A percentile compares a stretch with the other conserved stretches of the same genome.
phyloP scores from a whole-genome alignment of 2,888 invertebrate genomes.

The Hypsopygia costalis region DNA sequence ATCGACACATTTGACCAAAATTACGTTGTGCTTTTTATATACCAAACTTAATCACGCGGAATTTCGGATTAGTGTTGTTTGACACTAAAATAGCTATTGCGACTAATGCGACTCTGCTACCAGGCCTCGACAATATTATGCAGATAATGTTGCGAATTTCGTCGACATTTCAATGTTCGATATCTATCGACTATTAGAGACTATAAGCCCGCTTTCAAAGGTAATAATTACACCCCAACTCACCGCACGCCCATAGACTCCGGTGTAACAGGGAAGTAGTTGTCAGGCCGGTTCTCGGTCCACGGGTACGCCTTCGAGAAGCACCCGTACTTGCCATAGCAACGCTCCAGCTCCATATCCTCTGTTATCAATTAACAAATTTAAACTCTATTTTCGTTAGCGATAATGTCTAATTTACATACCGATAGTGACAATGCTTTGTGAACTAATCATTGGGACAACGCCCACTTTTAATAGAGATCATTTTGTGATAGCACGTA shows the following conservation, averaged over 20 bases:
- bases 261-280: slow-evolving; percentile 87
- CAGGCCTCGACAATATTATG: too few relatives aligned
- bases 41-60: too few relatives aligned
- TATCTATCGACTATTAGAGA: background rate
- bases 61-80: too few relatives aligned
- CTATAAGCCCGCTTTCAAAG: background rate
- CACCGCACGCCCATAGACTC: slow-evolving; percentile 80
- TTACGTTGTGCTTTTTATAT: too few relatives aligned
- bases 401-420: background rate
- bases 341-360: slow-evolving; percentile 79
- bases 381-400: slow-evolving; percentile 5
- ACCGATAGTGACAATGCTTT: too few relatives aligned
- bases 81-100: too few relatives aligned
- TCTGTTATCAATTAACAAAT: slow-evolving; percentile 33
- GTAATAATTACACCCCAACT: slow-evolving; percentile 21
- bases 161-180: slow-evolving; percentile 8
- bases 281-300: slow-evolving; percentile 89
- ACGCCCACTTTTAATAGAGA: background rate
- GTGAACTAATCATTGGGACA: too few relatives aligned
- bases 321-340: slow-evolving; percentile 90
- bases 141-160: background rate
- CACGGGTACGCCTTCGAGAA: slow-evolving; percentile 89
- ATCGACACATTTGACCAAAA: too few relatives aligned
- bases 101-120: too few relatives aligned
- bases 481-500: background rate